phyloP scores from a whole-genome alignment of 2,888 invertebrate genomes.

The Leptinotarsa haldemani region DNA sequence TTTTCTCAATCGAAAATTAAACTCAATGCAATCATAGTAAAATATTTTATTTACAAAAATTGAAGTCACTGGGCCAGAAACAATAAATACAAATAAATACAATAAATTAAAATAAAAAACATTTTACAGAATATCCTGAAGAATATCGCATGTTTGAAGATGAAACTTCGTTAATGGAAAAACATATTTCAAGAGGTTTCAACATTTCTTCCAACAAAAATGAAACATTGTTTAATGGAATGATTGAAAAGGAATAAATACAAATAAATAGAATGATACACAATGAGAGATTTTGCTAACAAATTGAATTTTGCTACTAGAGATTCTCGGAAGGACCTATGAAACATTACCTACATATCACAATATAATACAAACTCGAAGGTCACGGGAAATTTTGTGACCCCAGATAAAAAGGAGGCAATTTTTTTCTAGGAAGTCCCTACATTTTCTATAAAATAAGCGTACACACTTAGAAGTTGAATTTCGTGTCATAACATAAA shows the following conservation, averaged over 20 bases:
- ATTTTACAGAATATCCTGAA: not conserved
- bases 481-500: not conserved
- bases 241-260: not conserved
- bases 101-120: conserved; percentile 8
- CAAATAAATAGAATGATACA: not conserved
- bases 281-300: not conserved
- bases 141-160: too few species aligned
- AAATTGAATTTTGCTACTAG: not conserved
- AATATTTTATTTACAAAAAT: conserved; percentile 13
- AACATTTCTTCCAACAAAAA: not conserved
- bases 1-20: not conserved
- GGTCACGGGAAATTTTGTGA: not conserved
- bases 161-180: too few species aligned
- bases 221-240: not conserved
- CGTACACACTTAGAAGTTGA: not conserved
- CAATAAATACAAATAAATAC: conserved; percentile 13
- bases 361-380: conserved; percentile 44
- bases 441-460: conserved; percentile 17
- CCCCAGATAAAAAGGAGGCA: conserved; percentile 3
- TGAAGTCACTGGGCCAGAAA: conserved; percentile 4
- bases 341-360: conserved; percentile 36
- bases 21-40: not conserved
- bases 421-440: not conserved
- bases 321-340: conserved; percentile 1
- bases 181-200: too few species aligned